Evolutionary conservation across 1,140 invertebrate genomes (phyloP), one percentile per base, ranked within the genome.

Genomic region (Zaprionus kolodkinae): DNA sequence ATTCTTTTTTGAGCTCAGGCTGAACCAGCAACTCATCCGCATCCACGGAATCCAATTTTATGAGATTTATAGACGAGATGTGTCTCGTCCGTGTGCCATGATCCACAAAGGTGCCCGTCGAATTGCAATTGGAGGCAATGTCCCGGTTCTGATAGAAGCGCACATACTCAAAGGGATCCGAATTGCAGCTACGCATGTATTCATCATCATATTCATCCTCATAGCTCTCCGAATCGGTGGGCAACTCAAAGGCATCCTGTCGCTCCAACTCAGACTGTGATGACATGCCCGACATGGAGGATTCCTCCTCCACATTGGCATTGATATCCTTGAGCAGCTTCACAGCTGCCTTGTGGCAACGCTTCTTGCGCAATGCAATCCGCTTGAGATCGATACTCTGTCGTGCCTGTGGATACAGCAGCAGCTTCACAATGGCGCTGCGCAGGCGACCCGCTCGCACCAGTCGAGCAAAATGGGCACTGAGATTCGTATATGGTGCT

Each of bases 361-460:
- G 63, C 93, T 91, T 91, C 91, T 93, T 92, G 93, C 95, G 80
- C 81, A 92, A 93, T 93, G 73, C 94, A 93, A 74, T 93, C 81
- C 60, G 71, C 65, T 90, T 81, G 91, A 92, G 84, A 93, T 92
- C 80, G 63, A 94, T 92, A 72, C 94, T 91, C 60, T 89, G 84
- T 4, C 88, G 61, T 12, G 89, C 94, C 91, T 95, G 94, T 6
- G 94, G 92, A 92, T 96, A 96, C 30, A 97, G 93, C 45, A 97
- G 93, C 90, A 95, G 94, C 92, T 96, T 96, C 38, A 97, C 93
- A 81, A 97, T 94, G 84, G 95, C 94, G 56, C 95, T 93, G 6
- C 95, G 95, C 66, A 97, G 95, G 5, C 96, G 92, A 81, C 95
- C 95, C 81, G 95, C 94, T 84, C 95, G 95, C 9, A 97, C 95